phyloP scores from a whole-genome alignment of 2,797 vertebrate genomes.

The Xyrichtys novacula region DNA sequence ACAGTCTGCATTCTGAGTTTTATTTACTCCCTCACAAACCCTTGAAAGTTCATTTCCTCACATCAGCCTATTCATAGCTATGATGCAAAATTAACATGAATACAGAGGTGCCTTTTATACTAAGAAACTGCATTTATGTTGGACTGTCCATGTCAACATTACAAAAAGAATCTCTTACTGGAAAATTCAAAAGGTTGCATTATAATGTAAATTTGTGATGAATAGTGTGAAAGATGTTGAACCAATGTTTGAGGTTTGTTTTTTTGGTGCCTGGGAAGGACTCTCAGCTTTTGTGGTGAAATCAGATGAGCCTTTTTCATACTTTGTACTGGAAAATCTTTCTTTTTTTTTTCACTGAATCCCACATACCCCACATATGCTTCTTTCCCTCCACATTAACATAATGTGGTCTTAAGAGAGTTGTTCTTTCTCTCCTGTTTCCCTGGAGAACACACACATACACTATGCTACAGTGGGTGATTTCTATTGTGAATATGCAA shows the following conservation, averaged over 20 bases:
- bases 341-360: constrained; percentile 52
- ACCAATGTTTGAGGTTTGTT: not conserved
- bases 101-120: not conserved
- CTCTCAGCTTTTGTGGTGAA: constrained; percentile 22
- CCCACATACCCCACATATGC: constrained; percentile 19
- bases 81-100: not conserved
- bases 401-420: constrained; percentile 54
- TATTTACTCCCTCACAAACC: constrained; percentile 29
- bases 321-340: constrained; percentile 33
- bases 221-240: constrained; percentile 18
- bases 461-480: constrained; percentile 46
- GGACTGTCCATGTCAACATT: not conserved
- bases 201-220: constrained; percentile 20
- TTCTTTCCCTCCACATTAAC: constrained; percentile 54
- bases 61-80: constrained; percentile 3
- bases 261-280: constrained; percentile 19
- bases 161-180: not conserved
- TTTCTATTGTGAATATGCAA: constrained; percentile 54
- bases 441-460: constrained; percentile 60
- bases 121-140: not conserved
- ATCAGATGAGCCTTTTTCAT: constrained; percentile 45
- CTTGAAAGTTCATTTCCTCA: not conserved
- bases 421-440: constrained; percentile 33
- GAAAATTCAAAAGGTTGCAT: not conserved
- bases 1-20: constrained; percentile 20